Evolutionary conservation across 2,797 vertebrate genomes (phyloP), one percentile per base, ranked within the genome.

Genomic region (Loriculus beryllinus): DNA sequence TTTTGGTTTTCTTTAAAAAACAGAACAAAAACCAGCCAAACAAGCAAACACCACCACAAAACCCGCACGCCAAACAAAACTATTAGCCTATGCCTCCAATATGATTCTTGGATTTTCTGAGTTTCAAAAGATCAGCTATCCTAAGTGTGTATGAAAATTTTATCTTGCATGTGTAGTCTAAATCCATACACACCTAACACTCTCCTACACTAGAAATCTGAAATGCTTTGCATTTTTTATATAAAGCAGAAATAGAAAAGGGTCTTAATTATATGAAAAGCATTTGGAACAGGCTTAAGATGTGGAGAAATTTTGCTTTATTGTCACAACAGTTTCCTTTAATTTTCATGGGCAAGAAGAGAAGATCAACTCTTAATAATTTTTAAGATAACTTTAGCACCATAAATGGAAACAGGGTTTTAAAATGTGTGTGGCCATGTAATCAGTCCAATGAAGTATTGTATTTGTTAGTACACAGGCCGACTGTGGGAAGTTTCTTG

Each of bases 331-430:
- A 88, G 40, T 18, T 83, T 82, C 64, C 62, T 52, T 86, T 51
- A 45, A 11, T 14, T 14, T 57, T 93, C 33, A 68, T 5, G 48
- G 81, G 25, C 31, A 67, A 37, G 33, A 92, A 88, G 40, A 84
- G 22, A 87, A 48, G 51, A 86, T 43, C 72, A 89, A 45, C 78
- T 94, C 82, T 91, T 60, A 19, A 19, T 40, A 57, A 33, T 67
- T 65, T 62, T 57, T 52, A 45, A 48, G 74, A 84, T 43, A 47
- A 69, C 14, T 35, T 70, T 90, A 96, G 96, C 96, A 96, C 94
- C 96, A 92, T 62, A 94, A 87, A 86, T 11, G 17, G 26, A 85
- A 68, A 51, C 3, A 35, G 11, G 10, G 7, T 88, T 92, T 64
- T 72, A 93, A 74, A 19, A 52, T 31, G 7, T 12, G 7, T 28